A percentile compares a stretch with the other conserved stretches of the same genome.
phyloP scores from a whole-genome alignment of 2,113 vertebrate genomes.

The Crotalus horridus region DNA sequence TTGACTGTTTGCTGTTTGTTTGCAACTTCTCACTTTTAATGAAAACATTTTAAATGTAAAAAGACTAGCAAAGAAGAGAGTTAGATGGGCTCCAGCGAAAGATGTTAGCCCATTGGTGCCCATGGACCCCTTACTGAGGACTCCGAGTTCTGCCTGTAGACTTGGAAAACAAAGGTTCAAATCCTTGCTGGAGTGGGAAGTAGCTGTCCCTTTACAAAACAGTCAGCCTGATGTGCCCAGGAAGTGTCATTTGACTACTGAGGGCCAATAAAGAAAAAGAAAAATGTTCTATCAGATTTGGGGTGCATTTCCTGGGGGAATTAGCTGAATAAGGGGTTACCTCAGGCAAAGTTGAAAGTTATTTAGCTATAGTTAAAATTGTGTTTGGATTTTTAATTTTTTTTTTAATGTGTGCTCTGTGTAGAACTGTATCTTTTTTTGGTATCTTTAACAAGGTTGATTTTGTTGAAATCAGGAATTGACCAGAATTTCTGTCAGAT shows the following conservation, averaged over 20 bases:
- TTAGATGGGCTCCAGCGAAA: background rate
- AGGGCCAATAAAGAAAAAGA: background rate
- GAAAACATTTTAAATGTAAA: background rate
- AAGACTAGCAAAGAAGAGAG: background rate
- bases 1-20: background rate
- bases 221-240: background rate
- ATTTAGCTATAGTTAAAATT: background rate
- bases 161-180: background rate
- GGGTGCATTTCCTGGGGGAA: background rate
- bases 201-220: background rate
- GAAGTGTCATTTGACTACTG: background rate
- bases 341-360: background rate
- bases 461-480: background rate
- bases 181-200: background rate
- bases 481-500: background rate
- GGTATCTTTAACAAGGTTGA: background rate
- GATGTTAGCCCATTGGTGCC: background rate
- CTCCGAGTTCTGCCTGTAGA: background rate
- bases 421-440: background rate
- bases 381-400: background rate
- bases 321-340: background rate
- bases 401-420: background rate
- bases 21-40: background rate
- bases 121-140: background rate
- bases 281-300: background rate